Evolutionary conservation across 2,888 invertebrate species (phyloP), one percentile per base, ranked within the genome.

Genomic region (Lithophane semibrunnea): DNA sequence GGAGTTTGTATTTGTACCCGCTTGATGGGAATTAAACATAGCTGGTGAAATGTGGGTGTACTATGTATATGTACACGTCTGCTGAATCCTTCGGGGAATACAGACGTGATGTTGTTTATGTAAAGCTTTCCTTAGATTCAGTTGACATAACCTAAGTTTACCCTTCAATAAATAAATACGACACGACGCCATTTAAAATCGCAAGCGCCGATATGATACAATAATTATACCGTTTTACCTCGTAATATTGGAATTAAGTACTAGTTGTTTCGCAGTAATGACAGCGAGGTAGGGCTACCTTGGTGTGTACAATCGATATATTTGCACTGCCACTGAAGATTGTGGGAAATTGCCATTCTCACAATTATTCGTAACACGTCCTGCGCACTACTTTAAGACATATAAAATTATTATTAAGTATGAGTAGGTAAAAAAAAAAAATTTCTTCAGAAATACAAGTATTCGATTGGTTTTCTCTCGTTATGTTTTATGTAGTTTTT

Each of bases 231-330:
- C 13, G 44, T 47, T 56, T 72, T 72, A 24, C 66, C 24, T n/a
- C 61, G 54, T 77, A 69, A 18, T 56, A 65, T 7, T 8, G 21
- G 18, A 24, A 24, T 1, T 74, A 74, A 76, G n/a, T 73, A 52
- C 44, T 65, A 64, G 71, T 64, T 73, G 60, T 63, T 49, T 24
- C 12, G 29, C 66, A 73, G 64, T 86, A 75, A 79, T 84, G 44
- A 60, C 42, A 16, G 52, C 47, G 52, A 56, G 10, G 49, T 21
- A 37, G 37, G 37, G 16, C 16, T 54, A 21, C n/a, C n/a, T 13
- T 7, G 47, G 13, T 58, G 21, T 47, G 37, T 61, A 42, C 56
- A 85, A 87, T 85, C 88, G 75, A 85, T 87, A 84, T 86, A 77
- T 80, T 85, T 81, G 85, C 82, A 75, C 64, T 85, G 44, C n/a